These are phyloP conservation scores for Drosophila cognata DNA, from an alignment of 2,888 invertebrate species.

Conservation along the genomic window DNA sequence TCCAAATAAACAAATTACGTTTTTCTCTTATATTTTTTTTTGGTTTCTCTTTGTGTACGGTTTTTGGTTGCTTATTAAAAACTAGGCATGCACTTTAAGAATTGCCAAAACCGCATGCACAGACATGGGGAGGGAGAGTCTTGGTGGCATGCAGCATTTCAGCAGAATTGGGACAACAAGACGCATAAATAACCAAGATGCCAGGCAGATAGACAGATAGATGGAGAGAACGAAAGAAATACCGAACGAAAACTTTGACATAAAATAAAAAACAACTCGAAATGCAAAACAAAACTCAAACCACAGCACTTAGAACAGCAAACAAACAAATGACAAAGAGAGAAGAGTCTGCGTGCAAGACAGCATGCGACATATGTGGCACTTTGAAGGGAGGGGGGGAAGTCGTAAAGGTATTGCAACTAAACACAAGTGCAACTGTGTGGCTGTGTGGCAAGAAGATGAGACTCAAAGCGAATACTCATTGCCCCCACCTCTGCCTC, in stretches of 20 bases:
- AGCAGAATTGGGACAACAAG: constrained; percentile 77
- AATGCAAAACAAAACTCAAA: constrained; percentile 49
- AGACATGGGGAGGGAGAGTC: background rate
- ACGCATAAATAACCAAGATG: constrained; percentile 80
- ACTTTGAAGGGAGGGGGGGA: background rate
- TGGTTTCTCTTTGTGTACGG: constrained; percentile 11
- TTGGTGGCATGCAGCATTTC: constrained; percentile 57
- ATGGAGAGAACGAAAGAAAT: constrained; percentile 24
- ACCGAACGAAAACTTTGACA: constrained; percentile 5
- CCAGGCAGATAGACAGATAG: constrained; percentile 41
- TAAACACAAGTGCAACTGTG: constrained; percentile 67
- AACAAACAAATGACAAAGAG: constrained; percentile 59
- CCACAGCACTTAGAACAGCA: constrained; percentile 75
- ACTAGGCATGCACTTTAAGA: constrained; percentile 45
- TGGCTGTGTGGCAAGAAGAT: constrained; percentile 50
- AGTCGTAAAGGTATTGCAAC: constrained; percentile 64
- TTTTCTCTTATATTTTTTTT: background rate
- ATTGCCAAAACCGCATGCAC: constrained; percentile 51
- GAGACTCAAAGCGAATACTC: constrained; percentile 57
- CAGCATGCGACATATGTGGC: constrained; percentile 17
- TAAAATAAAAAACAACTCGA: constrained; percentile 23
- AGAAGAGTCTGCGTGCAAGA: constrained; percentile 41
- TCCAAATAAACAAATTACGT: constrained; percentile 4
- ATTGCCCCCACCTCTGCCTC: constrained; percentile 1
- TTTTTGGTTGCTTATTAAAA: constrained; percentile 68